Evolutionary conservation across 2,113 vertebrate species (phyloP).

Genomic region (Daubentonia madagascariensis): DNA sequence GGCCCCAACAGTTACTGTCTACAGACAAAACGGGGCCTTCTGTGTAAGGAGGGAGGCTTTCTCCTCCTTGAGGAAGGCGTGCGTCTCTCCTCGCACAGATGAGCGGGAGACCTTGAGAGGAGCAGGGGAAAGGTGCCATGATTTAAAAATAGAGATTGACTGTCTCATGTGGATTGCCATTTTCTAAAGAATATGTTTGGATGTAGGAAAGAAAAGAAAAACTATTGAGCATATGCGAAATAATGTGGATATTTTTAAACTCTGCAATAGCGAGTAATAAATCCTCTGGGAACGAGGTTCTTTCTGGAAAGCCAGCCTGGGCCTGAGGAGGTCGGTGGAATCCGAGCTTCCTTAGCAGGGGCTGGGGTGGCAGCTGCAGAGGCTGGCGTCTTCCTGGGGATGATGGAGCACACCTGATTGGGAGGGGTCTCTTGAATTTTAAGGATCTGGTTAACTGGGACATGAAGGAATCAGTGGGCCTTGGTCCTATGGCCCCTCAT

Average conservation of each 20-base stretch:
- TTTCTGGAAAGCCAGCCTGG: background rate
- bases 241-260: background rate
- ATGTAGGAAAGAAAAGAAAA: background rate
- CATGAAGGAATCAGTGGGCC: background rate
- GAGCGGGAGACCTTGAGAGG: rapidly evolving
- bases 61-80: too few species aligned
- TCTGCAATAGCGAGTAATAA: rapidly evolving
- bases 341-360: rapidly evolving
- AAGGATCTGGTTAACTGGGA: background rate
- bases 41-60: rapidly evolving
- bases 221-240: background rate
- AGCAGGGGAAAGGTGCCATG: background rate
- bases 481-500: rapidly evolving
- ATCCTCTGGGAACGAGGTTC: rapidly evolving
- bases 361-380: rapidly evolving
- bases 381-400: background rate
- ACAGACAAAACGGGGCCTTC: too few species aligned
- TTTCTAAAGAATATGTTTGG: background rate
- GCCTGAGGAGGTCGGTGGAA: rapidly evolving
- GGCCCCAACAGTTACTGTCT: background rate
- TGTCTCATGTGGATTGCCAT: rapidly evolving
- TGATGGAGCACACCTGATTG: background rate
- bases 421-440: background rate
- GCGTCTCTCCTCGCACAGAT: too few species aligned
- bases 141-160: background rate